phyloP scores from a whole-genome alignment of 2,113 vertebrate species.

The Phainopepla nitens region DNA sequence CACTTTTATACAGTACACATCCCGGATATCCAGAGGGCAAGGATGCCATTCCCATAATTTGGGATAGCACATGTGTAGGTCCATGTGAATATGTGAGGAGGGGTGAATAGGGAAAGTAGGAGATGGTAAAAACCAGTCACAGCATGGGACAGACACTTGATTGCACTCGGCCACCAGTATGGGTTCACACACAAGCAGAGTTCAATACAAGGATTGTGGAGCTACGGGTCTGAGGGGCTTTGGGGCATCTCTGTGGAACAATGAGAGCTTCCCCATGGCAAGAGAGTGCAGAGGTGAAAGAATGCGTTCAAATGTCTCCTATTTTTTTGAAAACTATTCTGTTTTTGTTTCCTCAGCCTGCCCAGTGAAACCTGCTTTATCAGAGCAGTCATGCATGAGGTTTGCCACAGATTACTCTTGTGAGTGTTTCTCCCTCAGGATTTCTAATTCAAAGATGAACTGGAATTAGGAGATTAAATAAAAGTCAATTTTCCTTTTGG shows the following conservation, averaged over 20 bases:
- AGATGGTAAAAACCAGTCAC: neutral
- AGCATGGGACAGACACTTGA: neutral
- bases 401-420: neutral
- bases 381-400: neutral
- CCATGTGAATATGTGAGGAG: neutral
- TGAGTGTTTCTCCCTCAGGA: neutral
- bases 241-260: neutral
- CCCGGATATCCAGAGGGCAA: neutral
- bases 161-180: neutral
- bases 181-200: neutral
- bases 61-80: neutral
- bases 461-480: neutral
- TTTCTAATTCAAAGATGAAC: neutral
- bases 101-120: neutral
- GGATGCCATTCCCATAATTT: neutral
- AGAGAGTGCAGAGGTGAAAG: neutral
- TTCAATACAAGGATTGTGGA: neutral
- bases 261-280: neutral
- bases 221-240: neutral
- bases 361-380: neutral
- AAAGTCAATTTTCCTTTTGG: neutral
- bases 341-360: neutral
- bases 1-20: accelerated
- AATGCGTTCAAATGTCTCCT: neutral
- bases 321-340: neutral